phyloP scores from a whole-genome alignment of 2,113 vertebrate genomes.

The Girardinichthys multiradiatus region DNA sequence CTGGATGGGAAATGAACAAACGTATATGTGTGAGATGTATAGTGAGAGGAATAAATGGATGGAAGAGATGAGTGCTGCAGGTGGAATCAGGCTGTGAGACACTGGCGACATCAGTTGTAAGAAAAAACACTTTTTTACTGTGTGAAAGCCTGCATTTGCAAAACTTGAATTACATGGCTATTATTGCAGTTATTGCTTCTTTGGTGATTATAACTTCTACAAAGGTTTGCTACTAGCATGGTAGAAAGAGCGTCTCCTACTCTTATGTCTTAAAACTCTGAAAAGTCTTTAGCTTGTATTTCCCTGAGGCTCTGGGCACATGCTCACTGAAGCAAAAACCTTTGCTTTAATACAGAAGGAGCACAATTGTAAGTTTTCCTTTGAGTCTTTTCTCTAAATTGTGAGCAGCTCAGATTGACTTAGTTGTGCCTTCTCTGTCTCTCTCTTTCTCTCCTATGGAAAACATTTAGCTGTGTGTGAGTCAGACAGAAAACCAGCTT shows the following conservation, averaged over 20 bases:
- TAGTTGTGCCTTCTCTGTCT: constrained; percentile 49
- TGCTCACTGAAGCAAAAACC: constrained; percentile 73
- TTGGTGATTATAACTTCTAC: constrained; percentile 29
- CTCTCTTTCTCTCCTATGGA: constrained; percentile 39
- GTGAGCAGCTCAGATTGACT: constrained; percentile 67
- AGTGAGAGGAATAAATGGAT: constrained; percentile 55
- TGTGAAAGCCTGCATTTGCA: constrained; percentile 18
- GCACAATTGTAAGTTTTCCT: constrained; percentile 74
- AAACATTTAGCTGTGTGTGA: constrained; percentile 66
- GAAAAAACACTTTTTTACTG: constrained; percentile 8
- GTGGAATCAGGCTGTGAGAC: constrained; percentile 69
- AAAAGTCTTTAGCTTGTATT: constrained; percentile 74
- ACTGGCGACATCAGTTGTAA: constrained; percentile 51
- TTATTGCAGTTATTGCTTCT: constrained; percentile 25
- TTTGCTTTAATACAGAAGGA: constrained; percentile 73
- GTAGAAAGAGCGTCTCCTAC: constrained; percentile 51
- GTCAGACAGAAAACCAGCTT: constrained; percentile 72
- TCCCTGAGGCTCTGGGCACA: constrained; percentile 65
- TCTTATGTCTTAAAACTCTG: constrained; percentile 64
- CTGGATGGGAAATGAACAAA: constrained; percentile 72
- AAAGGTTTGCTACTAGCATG: constrained; percentile 20
- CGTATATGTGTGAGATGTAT: constrained; percentile 61
- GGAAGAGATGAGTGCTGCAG: constrained; percentile 61
- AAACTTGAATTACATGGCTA: constrained; percentile 15
- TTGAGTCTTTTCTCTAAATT: constrained; percentile 65